phyloP scores from a whole-genome alignment of 2,888 invertebrate genomes.

The Chorisops tibialis region DNA sequence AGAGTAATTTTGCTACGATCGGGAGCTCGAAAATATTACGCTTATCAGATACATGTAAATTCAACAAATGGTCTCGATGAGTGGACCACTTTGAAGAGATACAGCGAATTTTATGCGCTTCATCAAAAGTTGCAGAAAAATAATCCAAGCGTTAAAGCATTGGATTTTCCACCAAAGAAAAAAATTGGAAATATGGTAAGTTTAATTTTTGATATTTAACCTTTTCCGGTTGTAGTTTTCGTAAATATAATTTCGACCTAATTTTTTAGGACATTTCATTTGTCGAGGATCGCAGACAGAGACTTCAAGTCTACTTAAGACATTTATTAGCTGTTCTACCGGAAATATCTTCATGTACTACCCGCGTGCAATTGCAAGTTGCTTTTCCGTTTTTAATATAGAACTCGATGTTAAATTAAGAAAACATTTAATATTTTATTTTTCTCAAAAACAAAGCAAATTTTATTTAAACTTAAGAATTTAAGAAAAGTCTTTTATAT shows the following conservation, averaged over 20 bases:
- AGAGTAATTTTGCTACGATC: conserved; percentile 36
- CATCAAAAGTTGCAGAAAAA: conserved; percentile 81
- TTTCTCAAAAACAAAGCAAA: too few relatives aligned
- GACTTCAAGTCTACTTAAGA: conserved; percentile 83
- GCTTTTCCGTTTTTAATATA: conserved; percentile 81
- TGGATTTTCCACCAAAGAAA: conserved; percentile 94
- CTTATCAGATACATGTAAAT: conserved; percentile 50
- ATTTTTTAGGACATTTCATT: conserved; percentile 66
- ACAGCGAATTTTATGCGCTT: conserved; percentile 86
- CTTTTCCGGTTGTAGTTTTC: not conserved
- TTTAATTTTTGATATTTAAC: conserved; percentile 1
- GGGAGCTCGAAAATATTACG: conserved; percentile 41
- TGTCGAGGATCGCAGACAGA: conserved; percentile 82
- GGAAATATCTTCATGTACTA: conserved; percentile 71
- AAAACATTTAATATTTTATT: too few relatives aligned
- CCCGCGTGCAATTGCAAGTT: conserved; percentile 72
- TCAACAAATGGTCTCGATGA: conserved; percentile 63
- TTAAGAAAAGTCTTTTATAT: too few relatives aligned
- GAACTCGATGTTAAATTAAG: not conserved
- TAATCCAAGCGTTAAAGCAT: conserved; percentile 72
- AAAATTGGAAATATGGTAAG: conserved; percentile 84
- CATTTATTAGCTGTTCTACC: conserved; percentile 77
- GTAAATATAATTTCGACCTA: conserved; percentile 1
- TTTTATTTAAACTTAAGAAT: too few relatives aligned
- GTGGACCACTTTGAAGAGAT: conserved; percentile 94